Evolutionary conservation across 2,797 vertebrate genomes (phyloP).

Genomic region (Florisuga fusca): DNA sequence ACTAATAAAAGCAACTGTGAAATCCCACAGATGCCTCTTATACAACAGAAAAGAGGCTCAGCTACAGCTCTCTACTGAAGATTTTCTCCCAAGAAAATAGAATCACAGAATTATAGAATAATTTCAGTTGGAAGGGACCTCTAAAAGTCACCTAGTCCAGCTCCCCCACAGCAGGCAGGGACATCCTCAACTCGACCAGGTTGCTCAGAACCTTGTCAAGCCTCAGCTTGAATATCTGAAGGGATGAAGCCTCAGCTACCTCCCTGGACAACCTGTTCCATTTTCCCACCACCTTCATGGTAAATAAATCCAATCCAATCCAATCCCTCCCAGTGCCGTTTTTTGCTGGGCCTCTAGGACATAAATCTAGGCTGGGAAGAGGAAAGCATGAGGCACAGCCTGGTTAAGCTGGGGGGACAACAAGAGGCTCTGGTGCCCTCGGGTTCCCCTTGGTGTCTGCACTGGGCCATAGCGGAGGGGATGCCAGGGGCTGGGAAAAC

Average conservation of each 20-base stretch:
- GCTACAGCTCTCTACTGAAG: neutral
- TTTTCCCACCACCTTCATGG: too few species aligned
- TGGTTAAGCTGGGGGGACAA: fast-evolving
- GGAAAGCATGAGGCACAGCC: neutral
- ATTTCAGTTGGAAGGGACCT: too few species aligned
- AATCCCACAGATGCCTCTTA: neutral
- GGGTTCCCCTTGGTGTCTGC: neutral
- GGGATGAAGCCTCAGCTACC: too few species aligned
- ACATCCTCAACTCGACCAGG: too few species aligned
- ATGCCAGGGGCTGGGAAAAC: neutral
- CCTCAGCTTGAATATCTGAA: too few species aligned
- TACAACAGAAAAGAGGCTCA: neutral
- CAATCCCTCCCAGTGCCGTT: neutral
- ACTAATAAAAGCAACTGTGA: neutral
- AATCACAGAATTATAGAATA: too few species aligned
- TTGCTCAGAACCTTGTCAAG: too few species aligned
- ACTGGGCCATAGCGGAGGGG: fast-evolving
- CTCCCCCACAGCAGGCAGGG: too few species aligned
- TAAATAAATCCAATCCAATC: too few species aligned
- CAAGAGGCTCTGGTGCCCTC: fast-evolving
- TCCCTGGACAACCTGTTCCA: too few species aligned
- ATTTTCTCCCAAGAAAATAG: neutral
- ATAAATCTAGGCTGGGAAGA: neutral
- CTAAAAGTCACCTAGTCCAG: too few species aligned
- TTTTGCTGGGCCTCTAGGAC: neutral